Evolutionary conservation across 2,888 invertebrate species (phyloP).

Genomic region (Cheilosia impressa): DNA sequence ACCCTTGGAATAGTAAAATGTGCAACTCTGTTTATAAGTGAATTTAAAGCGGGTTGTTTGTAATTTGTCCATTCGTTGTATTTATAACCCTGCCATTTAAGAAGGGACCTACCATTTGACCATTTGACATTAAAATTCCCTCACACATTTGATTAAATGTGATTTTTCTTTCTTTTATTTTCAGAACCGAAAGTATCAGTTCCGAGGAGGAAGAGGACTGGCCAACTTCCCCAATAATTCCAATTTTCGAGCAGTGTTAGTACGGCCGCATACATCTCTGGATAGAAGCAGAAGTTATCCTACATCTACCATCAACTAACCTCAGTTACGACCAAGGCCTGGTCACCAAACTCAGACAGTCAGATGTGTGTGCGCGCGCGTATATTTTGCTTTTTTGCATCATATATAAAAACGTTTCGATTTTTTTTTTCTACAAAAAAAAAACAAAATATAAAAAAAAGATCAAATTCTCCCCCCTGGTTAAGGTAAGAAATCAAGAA

Average conservation of each 20-base stretch:
- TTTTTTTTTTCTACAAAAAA: slow-evolving; percentile 49
- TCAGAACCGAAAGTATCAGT: slow-evolving; percentile 87
- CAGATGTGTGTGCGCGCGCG: slow-evolving; percentile 36
- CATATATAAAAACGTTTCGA: slow-evolving; percentile 35
- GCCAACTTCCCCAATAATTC: slow-evolving; percentile 87
- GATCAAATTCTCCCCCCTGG: slow-evolving; percentile 43
- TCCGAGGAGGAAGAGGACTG: slow-evolving; percentile 86
- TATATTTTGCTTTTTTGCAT: slow-evolving; percentile 64
- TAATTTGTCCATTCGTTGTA: no score
- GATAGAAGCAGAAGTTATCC: slow-evolving; percentile 37
- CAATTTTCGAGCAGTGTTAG: slow-evolving; percentile 85
- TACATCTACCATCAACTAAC: slow-evolving; percentile 22
- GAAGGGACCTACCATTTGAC: no score
- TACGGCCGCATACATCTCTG: slow-evolving; percentile 75
- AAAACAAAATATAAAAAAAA: slow-evolving; percentile 35
- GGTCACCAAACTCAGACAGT: slow-evolving; percentile 19
- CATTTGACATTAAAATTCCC: background rate
- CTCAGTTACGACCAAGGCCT: slow-evolving; percentile 28
- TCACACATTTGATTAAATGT: background rate
- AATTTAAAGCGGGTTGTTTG: no score
- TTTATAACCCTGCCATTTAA: no score
- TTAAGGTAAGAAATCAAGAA: slow-evolving; percentile 57
- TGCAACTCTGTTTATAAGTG: no score
- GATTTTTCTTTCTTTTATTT: slow-evolving; percentile 61
- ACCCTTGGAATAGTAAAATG: no score